Evolutionary conservation across 2,797 vertebrate genomes (phyloP).

Genomic region (Danio tinwini): DNA sequence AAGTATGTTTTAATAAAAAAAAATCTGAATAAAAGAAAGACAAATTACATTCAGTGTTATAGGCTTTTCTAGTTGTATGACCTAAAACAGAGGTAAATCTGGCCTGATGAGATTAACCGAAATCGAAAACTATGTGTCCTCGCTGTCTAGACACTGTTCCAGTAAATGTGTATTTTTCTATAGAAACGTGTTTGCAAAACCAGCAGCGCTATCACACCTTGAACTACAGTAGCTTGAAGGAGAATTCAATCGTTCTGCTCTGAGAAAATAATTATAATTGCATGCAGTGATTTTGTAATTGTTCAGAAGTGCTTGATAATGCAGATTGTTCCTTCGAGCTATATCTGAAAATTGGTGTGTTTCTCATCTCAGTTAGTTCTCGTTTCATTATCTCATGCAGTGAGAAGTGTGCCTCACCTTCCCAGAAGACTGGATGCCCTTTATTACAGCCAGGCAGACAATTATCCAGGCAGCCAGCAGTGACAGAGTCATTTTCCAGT

Average conservation of each 20-base stretch:
- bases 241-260: constrained; percentile 7
- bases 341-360: not conserved
- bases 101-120: not conserved
- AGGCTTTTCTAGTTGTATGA: not conserved
- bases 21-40: too few species aligned
- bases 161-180: not conserved
- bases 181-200: not conserved
- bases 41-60: too few species aligned
- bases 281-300: not conserved
- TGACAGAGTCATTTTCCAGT: constrained; percentile 97
- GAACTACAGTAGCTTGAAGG: not conserved
- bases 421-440: constrained; percentile 94
- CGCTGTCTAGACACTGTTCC: not conserved
- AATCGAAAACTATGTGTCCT: not conserved
- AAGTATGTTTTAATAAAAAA: too few species aligned
- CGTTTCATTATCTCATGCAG: constrained; percentile 22
- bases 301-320: constrained; percentile 15
- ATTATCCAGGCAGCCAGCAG: constrained; percentile 92
- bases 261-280: constrained; percentile 9
- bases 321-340: constrained; percentile 13
- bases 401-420: constrained; percentile 75
- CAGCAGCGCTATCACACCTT: not conserved
- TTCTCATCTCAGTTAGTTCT: constrained; percentile 11
- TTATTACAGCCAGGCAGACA: constrained; percentile 94
- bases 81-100: not conserved